Conservation (phyloP, 2,797 vertebrate species). For the Amniataba percoides region DNA sequence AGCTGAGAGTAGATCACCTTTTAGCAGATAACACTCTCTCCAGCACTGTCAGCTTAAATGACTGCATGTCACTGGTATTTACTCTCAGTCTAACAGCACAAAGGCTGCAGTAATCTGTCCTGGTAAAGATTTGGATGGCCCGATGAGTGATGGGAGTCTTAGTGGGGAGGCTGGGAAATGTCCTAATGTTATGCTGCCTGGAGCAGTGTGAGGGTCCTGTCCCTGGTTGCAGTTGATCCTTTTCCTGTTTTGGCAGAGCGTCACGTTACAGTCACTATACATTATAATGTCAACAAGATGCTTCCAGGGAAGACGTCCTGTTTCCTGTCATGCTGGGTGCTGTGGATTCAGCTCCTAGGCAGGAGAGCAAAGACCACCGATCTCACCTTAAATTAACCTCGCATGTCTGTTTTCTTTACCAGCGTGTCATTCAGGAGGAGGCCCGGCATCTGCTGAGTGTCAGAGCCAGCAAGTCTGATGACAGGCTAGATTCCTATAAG, state of each 20-base stretch:
- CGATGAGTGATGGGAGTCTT: conserved; percentile 32
- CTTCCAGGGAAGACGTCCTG: background rate
- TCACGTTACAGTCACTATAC: conserved; percentile 57
- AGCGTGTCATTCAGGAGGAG: conserved; percentile 29
- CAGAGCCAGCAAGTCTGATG: conserved; percentile 46
- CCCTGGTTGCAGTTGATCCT: conserved; percentile 49
- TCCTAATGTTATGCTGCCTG: conserved; percentile 54
- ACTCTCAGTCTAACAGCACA: conserved; percentile 12
- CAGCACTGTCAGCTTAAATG: background rate
- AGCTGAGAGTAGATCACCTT: conserved; percentile 38
- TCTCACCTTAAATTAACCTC: conserved; percentile 27
- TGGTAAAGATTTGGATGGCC: background rate
- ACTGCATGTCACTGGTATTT: conserved; percentile 23
- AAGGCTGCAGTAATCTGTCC: conserved; percentile 12
- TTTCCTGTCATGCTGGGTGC: conserved; percentile 22
- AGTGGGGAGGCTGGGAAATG: conserved; percentile 59
- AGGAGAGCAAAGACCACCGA: background rate
- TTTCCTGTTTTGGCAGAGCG: conserved; percentile 66
- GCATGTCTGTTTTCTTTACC: conserved; percentile 13
- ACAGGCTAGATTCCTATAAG: conserved; percentile 51
- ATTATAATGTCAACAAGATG: conserved; percentile 13
- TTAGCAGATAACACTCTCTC: conserved; percentile 44
- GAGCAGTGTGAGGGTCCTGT: conserved; percentile 42
- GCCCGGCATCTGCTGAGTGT: conserved; percentile 51
- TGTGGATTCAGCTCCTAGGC: conserved; percentile 10